Percentiles rank a stretch among this genome's conserved stretches.
Conservation (phyloP, 2,113 vertebrate genomes). For the Dasyornis broadbenti region DNA sequence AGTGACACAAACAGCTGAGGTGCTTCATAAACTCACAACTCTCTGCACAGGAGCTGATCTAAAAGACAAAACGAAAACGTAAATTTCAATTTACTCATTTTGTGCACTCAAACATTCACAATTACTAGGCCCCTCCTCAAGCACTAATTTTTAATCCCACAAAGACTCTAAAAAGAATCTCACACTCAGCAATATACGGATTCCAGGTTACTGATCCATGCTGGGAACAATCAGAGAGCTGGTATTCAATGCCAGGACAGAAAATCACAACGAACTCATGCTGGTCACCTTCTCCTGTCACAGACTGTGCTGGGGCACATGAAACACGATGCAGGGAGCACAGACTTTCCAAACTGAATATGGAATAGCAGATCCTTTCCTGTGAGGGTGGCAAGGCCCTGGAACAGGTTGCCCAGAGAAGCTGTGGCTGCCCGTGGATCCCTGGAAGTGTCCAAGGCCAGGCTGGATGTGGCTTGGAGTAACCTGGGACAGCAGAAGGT, state of each 20-base stretch:
- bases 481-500: accelerated
- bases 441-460: not conserved
- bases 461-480: accelerated
- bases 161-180: not conserved
- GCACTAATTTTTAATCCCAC: not conserved
- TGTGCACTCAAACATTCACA: not conserved
- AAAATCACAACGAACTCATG: not conserved
- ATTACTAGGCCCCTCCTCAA: not conserved
- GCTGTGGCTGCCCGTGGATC: not conserved
- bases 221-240: not conserved
- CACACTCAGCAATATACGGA: accelerated
- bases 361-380: accelerated
- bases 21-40: not conserved
- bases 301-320: accelerated
- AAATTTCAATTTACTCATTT: not conserved
- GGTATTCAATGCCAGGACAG: too few relatives aligned
- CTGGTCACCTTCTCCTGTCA: not conserved
- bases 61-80: not conserved
- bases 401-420: not conserved
- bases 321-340: accelerated
- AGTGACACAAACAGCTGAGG: not conserved
- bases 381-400: accelerated
- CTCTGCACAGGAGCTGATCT: slow-evolving; percentile 1
- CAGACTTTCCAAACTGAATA: accelerated
- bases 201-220: not conserved